Evolutionary conservation across 2,888 invertebrate genomes (phyloP).

Genomic region (Nymphalis polychloros): DNA sequence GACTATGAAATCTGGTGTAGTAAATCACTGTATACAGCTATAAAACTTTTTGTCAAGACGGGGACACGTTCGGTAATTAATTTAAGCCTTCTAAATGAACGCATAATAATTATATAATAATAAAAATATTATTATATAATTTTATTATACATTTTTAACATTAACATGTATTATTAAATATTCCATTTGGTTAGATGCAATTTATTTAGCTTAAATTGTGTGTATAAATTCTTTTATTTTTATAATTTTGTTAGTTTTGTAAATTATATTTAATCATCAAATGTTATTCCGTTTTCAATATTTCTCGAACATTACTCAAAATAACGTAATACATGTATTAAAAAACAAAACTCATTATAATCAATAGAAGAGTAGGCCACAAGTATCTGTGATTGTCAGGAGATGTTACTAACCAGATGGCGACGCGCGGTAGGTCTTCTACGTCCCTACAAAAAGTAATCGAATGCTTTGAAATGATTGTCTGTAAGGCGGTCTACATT

Average conservation of each 20-base stretch:
- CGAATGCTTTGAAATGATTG: slow-evolving; percentile 35
- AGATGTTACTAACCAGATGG: slow-evolving; percentile 78
- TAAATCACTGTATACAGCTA: slow-evolving; percentile 67
- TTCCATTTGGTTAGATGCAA: no score
- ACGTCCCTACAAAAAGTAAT: slow-evolving; percentile 57
- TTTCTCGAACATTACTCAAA: no score
- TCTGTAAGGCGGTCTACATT: slow-evolving; percentile 16
- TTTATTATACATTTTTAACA: no score
- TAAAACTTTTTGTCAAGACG: slow-evolving; percentile 70
- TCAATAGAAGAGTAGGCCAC: slow-evolving; percentile 40
- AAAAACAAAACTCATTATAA: slow-evolving; percentile 13
- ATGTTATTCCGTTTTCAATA: no score
- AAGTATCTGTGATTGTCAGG: slow-evolving; percentile 74
- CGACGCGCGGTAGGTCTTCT: slow-evolving; percentile 68
- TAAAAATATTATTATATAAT: slow-evolving; percentile 15
- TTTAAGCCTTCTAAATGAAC: slow-evolving; percentile 46
- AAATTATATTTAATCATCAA: no score
- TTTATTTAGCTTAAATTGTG: no score
- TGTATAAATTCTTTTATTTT: no score
- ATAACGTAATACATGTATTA: not conserved
- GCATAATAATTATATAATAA: slow-evolving; percentile 19
- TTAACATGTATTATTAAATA: not conserved
- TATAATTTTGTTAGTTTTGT: no score
- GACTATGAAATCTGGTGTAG: slow-evolving; percentile 63
- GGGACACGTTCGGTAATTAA: slow-evolving; percentile 46